A percentile compares a stretch with the other conserved stretches of the same genome.
phyloP scores from a whole-genome alignment of 2,888 invertebrate genomes.

The Alcis repandata region DNA sequence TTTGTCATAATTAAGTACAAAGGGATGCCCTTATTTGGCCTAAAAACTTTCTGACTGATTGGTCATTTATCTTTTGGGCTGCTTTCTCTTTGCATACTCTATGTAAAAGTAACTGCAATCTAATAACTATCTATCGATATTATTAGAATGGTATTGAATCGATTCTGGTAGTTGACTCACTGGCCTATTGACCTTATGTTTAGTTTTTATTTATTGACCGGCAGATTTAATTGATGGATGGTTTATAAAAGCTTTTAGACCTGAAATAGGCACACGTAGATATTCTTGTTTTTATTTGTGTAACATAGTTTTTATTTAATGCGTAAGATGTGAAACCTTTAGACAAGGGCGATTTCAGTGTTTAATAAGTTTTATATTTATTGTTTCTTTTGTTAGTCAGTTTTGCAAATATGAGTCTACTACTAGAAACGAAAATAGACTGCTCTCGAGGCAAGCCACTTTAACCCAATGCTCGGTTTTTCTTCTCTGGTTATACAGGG shows the following conservation, averaged over 20 bases:
- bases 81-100: conserved; percentile 44
- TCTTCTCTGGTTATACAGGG: too few relatives aligned
- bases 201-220: conserved; percentile 52
- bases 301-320: neutral
- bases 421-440: too few relatives aligned
- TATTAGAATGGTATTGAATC: conserved; percentile 50
- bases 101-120: conserved; percentile 33
- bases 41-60: conserved; percentile 45
- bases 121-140: conserved; percentile 34
- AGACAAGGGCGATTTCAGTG: too few relatives aligned
- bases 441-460: too few relatives aligned
- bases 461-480: too few relatives aligned
- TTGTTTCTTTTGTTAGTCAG: too few relatives aligned
- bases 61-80: conserved; percentile 45
- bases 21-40: conserved; percentile 43
- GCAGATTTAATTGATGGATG: conserved; percentile 47
- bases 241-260: conserved; percentile 27
- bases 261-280: conserved; percentile 14
- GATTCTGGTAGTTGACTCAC: conserved; percentile 58
- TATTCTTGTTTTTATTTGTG: conserved; percentile 18
- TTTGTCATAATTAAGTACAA: conserved; percentile 39
- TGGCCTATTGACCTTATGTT: conserved; percentile 58
- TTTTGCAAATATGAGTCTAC: too few relatives aligned
- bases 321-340: too few relatives aligned
- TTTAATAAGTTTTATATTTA: too few relatives aligned